Base-by-base conservation (phyloP, 2,888 invertebrate species). In the Metacarcinus magister region DNA sequence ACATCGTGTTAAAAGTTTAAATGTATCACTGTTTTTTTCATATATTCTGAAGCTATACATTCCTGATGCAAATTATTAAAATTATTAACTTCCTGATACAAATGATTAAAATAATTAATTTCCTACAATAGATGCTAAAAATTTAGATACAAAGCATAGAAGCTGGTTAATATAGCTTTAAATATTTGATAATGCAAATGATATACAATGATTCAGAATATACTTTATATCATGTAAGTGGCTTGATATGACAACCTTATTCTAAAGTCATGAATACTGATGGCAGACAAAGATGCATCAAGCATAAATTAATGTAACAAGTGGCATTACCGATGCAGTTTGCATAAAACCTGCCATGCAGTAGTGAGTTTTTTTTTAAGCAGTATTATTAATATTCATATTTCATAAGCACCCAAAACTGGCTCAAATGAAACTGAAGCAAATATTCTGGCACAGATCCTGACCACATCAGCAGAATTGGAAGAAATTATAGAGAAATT, bases 311-410 rank as follows among this genome's bases (percentile, higher is more conserved):
- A 96, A 46, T 32, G 44, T 92, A 94, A 89, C 92, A 95, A 92
- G 95, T 95, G 93, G 91, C 96, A 93, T 92, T 54, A 95, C 95
- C 28, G 89, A 96, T 96, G 94, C 96, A 96, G 46, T 94, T 95
- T 96, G 91, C 95, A 87, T 82, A 87, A 96, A 96, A 89, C 92
- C 96, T 96, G 96, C 96, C 96, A 96, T 96, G 96, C 96, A 96
- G 46, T 94, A 43, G 95, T 96, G 95, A 39, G 10, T 92, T 13
- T 93, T 44, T 93, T 44, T 95, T 95, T 90, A 94, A 94, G 94
- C 32, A 96, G 94, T 89, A 95, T 96, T 87, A 95, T 96, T 87
- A 19, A 75, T 96, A 54, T 92, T 96, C 54, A 96, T 93, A n/a
- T 95, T 91, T 94, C 94, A 95, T 95, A 92, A 93, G 94, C 96